Conservation (phyloP, 2,797 vertebrate genomes). For the Garrulus glandarius region DNA sequence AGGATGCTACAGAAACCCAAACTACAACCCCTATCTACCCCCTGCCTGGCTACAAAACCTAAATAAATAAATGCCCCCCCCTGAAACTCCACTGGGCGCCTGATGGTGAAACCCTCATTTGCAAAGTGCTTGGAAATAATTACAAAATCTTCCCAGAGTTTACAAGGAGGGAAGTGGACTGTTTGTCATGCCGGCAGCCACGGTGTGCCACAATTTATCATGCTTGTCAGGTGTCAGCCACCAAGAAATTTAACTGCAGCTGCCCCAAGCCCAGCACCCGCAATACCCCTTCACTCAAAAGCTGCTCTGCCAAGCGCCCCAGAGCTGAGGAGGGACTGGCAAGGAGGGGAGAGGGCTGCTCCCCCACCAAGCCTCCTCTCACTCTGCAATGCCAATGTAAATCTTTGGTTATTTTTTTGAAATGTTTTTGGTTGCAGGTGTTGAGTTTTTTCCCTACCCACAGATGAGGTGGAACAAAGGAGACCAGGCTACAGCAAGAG, state of each 20-base stretch:
- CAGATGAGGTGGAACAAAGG: not conserved
- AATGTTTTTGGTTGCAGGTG: not conserved
- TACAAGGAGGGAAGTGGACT: constrained; percentile 5
- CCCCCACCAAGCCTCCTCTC: not conserved
- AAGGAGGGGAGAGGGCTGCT: not conserved
- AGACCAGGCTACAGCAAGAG: not conserved
- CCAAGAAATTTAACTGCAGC: constrained; percentile 51
- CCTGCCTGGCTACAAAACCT: not conserved
- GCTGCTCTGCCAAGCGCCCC: not conserved
- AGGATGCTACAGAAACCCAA: not conserved
- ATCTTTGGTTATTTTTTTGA: not conserved
- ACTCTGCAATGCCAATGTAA: not conserved
- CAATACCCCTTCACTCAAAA: not conserved
- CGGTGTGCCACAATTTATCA: constrained; percentile 35
- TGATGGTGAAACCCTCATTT: constrained; percentile 47
- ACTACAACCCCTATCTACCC: not conserved
- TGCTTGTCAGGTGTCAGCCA: constrained; percentile 64
- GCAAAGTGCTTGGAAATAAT: constrained; percentile 60
- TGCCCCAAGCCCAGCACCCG: not conserved
- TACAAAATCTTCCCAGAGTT: constrained; percentile 55
- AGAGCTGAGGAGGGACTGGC: not conserved
- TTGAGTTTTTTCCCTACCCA: not conserved
- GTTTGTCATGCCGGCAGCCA: constrained; percentile 43
- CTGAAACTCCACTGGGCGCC: not conserved
- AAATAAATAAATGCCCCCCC: not conserved